Evolutionary conservation across 2,888 invertebrate species (phyloP), one percentile per base, ranked within the genome.

Genomic region (Lamellibrachia columna): DNA sequence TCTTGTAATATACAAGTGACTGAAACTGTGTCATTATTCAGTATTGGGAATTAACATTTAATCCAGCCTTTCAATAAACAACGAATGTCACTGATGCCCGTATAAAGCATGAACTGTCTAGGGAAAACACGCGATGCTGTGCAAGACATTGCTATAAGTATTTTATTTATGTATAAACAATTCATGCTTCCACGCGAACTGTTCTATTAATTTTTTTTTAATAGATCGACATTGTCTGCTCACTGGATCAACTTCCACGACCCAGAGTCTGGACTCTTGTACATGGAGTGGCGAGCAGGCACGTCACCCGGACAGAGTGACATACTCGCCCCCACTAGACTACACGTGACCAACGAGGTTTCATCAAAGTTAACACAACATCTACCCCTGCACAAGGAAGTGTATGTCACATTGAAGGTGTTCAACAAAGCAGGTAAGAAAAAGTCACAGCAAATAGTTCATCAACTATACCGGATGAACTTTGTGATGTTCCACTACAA

Each of bases 241-340:
- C 91, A 91, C 55, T 91, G 91, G 91, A 11, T 55, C 15, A 53
- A 55, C 28, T 40, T 55, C 53, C 91, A 91, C 55, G 91, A 91
- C n/a, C 53, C 55, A 2, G 53, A 91, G 11, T 91, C 91, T 7
- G 91, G 91, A 4, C 52, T 91, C 11, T 53, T 52, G 40, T 53
- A 55, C 11, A 91, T 91, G 28, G 53, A 91, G 55, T 55, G 53
- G 91, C 11, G 91, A 4, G 91, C 91, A 11, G 91, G 91, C n/a
- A n/a, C 91, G 53, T 7, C 53, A 11, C 91, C 91, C 22, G 91
- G 91, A 55, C 40, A 11, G 15, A 55, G 55, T 55, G 91, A 91
- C 53, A n/a, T 91, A 53, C 53, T 55, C 22, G 55, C 53, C n/a
- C 91, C 53, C 4, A 75, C 75, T 22, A 75, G 75, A n/a, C 75